Base-by-base conservation (phyloP, 2,888 invertebrate species). In the Oxycera nigricornis region DNA sequence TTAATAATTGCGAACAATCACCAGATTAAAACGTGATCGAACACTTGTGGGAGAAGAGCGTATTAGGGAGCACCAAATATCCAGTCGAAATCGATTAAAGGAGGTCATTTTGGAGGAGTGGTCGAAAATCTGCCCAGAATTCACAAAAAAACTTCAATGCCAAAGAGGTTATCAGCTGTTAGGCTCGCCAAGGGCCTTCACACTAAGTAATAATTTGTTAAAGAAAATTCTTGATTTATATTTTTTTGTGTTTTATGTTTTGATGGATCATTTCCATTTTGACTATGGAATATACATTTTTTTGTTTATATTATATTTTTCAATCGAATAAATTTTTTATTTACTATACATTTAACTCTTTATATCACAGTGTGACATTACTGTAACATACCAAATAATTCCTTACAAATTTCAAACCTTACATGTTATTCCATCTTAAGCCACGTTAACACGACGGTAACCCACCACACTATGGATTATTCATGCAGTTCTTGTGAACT, bases 11-110 rank as follows among this genome's bases (percentile, higher is more conserved):
- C 55, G 24, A 55, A 55, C 20, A 55, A 55, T 55, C 55, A 55
- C 22, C 2, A 55, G 22, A 17, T 17, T 50, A 50, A 17, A 50
- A 50, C n/a, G n/a, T n/a, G n/a, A 78, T 77, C 65, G 77, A 79
- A 73, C 72, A 79, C 62, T 59, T 26, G 70, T 22, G 57, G n/a
- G 77, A 75, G 81, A 83, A 67, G 79, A 79, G n/a, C 57, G 72
- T n/a, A 73, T 68, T 9, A 61, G 73, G 4, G 9, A 72, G 24
- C 75, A 72, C n/a, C 30, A 2, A 30, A 76, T 76, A 20, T 62
- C 74, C 2, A 39, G 35, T 39, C 70, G 73, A 52, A 20, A 35
- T 22, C 72, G 67, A 30, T 41, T 76, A 4, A 74, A 75, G 39
- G 17, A 28, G 11, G 57, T 39, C 1, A 22, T 75, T 7, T 1